Base-by-base conservation (phyloP, 2,113 vertebrate genomes). In the Scolopax mira region DNA sequence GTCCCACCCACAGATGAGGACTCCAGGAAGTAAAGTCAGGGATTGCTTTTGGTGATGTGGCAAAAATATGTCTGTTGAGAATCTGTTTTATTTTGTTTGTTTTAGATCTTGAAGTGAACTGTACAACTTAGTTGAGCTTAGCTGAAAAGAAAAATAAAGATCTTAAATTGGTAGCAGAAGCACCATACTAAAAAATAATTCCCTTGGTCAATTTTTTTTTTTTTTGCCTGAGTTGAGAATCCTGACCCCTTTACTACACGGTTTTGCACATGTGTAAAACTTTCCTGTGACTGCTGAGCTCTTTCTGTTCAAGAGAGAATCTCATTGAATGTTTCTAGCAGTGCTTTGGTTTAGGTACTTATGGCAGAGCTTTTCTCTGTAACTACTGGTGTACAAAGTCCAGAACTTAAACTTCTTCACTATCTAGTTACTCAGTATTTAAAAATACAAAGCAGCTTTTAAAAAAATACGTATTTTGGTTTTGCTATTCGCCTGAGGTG, bases 11-110 rank as follows among this genome's bases (percentile, higher is more conserved):
- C 78, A 23, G 78, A 22, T 17, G n/a, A 72, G 72, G 67, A 70
- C n/a, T 94, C 80, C 90, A 87, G 97, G 98, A 97, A 96, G 58
- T 89, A 27, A 23, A 60, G 51, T 70, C 70, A 79, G 21, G 57
- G 41, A 37, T 71, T 80, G 70, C 69, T 41, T 46, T 27, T 84
- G 96, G 74, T 91, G 89, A 83, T 92, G 94, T 94, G 96, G 96
- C 92, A 94, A 18, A 15, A 49, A 33, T 18, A 44, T 21, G 79
- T 18, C 66, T 54, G 42, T 62, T 61, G 7, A 27, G 46, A n/a
- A 90, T 71, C 80, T 13, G 8, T 48, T 85, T 65, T 46, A 11
- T 75, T 69, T 27, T 52, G 33, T 44, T 55, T 69, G 80, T 2
- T 22, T 52, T 70, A 19, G 69, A 1, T 46, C 64, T 72, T 24